A percentile compares a stretch with the other conserved stretches of the same genome.
These are phyloP conservation scores for Cydia splendana DNA, from an alignment of 1,140 invertebrate genomes.

Conservation along the genomic window DNA sequence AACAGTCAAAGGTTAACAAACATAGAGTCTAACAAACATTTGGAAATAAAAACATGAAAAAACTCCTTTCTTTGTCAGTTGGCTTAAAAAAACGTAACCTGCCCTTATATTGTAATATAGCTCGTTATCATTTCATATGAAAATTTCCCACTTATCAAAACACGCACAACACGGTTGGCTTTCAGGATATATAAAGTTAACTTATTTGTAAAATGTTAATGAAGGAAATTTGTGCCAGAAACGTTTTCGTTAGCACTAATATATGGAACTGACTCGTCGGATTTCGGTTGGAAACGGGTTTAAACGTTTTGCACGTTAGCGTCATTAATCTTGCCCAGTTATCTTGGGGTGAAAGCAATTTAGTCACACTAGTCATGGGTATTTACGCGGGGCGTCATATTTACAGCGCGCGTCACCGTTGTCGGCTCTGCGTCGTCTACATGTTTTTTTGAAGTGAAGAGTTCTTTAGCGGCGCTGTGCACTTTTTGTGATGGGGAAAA, in stretches of 20 bases:
- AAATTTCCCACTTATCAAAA: neutral
- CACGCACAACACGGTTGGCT: slow-evolving; percentile 47
- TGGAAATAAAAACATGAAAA: no score
- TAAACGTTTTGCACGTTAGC: slow-evolving; percentile 79
- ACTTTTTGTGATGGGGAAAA: no score
- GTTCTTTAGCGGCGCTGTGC: no score
- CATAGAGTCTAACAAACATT: no score
- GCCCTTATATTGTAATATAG: neutral
- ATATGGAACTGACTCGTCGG: slow-evolving; percentile 79
- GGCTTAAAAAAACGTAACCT: no score
- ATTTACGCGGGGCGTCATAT: slow-evolving; percentile 45
- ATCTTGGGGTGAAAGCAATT: slow-evolving; percentile 71
- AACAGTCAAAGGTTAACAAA: no score
- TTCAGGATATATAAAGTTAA: slow-evolving; percentile 53
- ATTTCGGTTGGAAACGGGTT: slow-evolving; percentile 77
- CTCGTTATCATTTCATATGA: neutral
- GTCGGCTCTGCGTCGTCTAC: neutral
- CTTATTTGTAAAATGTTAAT: slow-evolving; percentile 77
- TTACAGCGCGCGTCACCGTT: neutral
- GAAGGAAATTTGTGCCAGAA: slow-evolving; percentile 77
- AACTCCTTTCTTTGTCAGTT: no score
- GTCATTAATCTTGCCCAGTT: slow-evolving; percentile 78
- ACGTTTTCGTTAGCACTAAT: slow-evolving; percentile 74
- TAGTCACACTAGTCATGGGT: slow-evolving; percentile 56
- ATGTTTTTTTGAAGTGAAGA: neutral